Evolutionary conservation across 1,140 invertebrate genomes (phyloP), one percentile per base, ranked within the genome.

Genomic region (Asobara japonica): DNA sequence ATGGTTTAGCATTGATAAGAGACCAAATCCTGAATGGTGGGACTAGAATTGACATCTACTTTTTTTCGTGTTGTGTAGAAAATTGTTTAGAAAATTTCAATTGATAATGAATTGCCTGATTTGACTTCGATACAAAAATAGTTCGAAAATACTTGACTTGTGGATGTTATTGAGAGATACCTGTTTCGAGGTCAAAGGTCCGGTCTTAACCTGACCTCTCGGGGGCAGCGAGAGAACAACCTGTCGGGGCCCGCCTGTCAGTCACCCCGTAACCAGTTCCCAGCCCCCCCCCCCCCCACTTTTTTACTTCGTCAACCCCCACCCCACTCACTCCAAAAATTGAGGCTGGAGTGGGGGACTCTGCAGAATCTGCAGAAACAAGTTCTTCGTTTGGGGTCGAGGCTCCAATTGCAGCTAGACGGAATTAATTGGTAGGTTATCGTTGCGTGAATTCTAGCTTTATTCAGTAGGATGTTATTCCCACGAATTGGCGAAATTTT

Each of bases 181-280:
- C 74, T 75, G 74, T 69, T n/a, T 29, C 33, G 68, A 72, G 80
- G 82, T 84, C 79, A 80, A 77, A 82, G 81, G 80, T 79, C 73
- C 72, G 81, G 78, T 82, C 80, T 70, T 48, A 74, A 78, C 76
- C 77, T 65, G 60, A 67, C 70, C 75, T 75, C 30, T 73, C 29
- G 27, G n/a, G 30, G 31, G 31, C 65, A 64, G 62, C 51, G 18
- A 33, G 33, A 8, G 30, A 73, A 69, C 75, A 74, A 76, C 75
- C 75, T 74, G 71, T 60, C 30, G 48, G 22, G 65, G 27, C 18
- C 60, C 70, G 61, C 38, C 69, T 27, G 25, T 51, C 33, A 33
- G 45, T 68, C 80, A 82, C 81, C 79, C 81, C 80, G 69, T 64
- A 65, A 73, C 65, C 4, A 60, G 70, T 72, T 29, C 10, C 11